A percentile compares a stretch with the other conserved stretches of the same genome.
phyloP scores from a whole-genome alignment of 2,797 vertebrate species.

The Cheracebus regulus region DNA sequence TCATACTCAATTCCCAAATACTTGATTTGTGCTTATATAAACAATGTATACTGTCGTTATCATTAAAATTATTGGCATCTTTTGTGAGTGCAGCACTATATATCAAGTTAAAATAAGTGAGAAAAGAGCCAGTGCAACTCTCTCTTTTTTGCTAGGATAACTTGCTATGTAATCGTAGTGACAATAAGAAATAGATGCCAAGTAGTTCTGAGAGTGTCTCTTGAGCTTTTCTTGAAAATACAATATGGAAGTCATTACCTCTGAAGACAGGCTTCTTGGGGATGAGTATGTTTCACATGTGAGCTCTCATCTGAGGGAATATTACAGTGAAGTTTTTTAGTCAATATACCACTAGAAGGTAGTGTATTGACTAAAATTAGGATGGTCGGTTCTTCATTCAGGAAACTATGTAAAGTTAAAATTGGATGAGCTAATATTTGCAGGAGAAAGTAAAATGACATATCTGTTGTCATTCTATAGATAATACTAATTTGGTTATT shows the following conservation, averaged over 20 bases:
- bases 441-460: not conserved
- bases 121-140: not conserved
- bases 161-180: accelerated
- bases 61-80: not conserved
- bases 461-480: not conserved
- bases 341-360: not conserved
- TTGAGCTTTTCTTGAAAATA: not conserved
- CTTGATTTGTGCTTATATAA: not conserved
- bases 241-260: not conserved
- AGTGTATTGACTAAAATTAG: not conserved
- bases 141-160: not conserved
- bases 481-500: not conserved
- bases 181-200: not conserved
- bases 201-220: not conserved
- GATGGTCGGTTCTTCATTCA: not conserved
- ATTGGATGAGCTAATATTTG: not conserved
- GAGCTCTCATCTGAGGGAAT: not conserved
- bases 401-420: not conserved
- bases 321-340: not conserved
- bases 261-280: not conserved
- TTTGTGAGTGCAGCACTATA: not conserved
- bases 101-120: not conserved
- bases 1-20: not conserved
- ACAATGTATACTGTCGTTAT: not conserved
- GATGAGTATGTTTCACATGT: not conserved